Conservation (phyloP, 2,113 vertebrate species). For the Callopanchax toddi region DNA sequence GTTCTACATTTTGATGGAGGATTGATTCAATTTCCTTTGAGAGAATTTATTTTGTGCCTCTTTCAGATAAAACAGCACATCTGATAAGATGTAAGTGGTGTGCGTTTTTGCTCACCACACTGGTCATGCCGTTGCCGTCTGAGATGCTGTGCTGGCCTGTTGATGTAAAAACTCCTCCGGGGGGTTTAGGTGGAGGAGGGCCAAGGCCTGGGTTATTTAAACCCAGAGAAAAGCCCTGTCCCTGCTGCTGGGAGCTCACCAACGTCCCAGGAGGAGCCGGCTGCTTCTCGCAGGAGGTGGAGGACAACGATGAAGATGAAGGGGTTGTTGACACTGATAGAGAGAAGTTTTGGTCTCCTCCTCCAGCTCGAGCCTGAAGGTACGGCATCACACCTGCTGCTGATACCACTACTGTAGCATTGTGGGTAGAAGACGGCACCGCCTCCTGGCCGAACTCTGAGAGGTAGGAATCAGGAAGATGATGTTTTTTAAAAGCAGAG, state of each 20-base stretch:
- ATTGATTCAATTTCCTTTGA: too few species aligned
- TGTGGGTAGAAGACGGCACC: slow-evolving; percentile 70
- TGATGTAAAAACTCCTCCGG: slow-evolving; percentile 62
- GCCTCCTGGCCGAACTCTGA: slow-evolving; percentile 80
- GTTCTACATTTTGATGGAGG: too few species aligned
- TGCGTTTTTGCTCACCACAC: slow-evolving; percentile 77
- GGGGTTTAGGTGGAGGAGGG: slow-evolving; percentile 69
- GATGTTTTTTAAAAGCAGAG: neutral
- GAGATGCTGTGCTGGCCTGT: slow-evolving; percentile 59
- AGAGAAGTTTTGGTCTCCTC: slow-evolving; percentile 65
- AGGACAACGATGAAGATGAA: slow-evolving; percentile 40
- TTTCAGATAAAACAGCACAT: too few species aligned
- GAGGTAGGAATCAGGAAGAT: neutral
- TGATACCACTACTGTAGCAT: slow-evolving; percentile 71
- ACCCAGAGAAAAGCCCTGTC: slow-evolving; percentile 79
- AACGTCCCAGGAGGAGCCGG: slow-evolving; percentile 69
- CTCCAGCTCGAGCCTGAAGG: slow-evolving; percentile 78
- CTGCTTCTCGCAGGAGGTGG: slow-evolving; percentile 78
- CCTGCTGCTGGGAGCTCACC: slow-evolving; percentile 66
- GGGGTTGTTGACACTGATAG: slow-evolving; percentile 49
- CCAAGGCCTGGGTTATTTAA: slow-evolving; percentile 74
- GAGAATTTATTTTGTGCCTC: too few species aligned
- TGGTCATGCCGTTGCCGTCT: slow-evolving; percentile 63
- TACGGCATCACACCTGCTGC: slow-evolving; percentile 83
- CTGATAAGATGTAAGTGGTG: neutral